A percentile compares a stretch with the other conserved stretches of the same genome.
Evolutionary conservation across 2,797 vertebrate genomes (phyloP).

Genomic region (Rachycentron canadum): DNA sequence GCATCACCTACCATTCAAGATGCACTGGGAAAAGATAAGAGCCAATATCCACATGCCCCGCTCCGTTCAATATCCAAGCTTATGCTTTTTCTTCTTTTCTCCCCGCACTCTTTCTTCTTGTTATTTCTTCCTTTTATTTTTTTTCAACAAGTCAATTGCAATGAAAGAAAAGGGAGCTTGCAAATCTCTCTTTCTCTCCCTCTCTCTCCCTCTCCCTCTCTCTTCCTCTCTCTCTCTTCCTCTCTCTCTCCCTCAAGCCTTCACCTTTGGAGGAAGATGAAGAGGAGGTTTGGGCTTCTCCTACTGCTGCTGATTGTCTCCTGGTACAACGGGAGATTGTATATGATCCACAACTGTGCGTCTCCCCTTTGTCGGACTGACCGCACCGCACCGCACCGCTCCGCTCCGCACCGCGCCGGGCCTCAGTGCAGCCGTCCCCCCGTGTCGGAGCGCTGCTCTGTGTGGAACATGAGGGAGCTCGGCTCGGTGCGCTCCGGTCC

Average conservation of each 20-base stretch:
- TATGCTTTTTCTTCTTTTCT: conserved; percentile 85
- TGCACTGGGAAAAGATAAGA: conserved; percentile 97
- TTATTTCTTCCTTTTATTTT: conserved; percentile 78
- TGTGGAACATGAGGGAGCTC: conserved; percentile 78
- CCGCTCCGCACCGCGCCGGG: conserved; percentile 74
- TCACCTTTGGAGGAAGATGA: conserved; percentile 80
- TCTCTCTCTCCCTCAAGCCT: conserved; percentile 71
- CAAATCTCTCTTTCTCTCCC: conserved; percentile 67
- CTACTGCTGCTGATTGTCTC: conserved; percentile 82
- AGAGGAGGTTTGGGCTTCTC: conserved; percentile 79
- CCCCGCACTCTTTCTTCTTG: conserved; percentile 79
- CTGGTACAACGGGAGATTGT: conserved; percentile 72
- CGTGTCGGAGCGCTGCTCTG: conserved; percentile 81
- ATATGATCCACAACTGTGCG: conserved; percentile 77
- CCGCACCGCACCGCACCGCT: conserved; percentile 72
- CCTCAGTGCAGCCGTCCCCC: conserved; percentile 80
- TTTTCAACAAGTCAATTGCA: conserved; percentile 84
- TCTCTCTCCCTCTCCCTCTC: no score
- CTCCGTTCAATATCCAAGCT: conserved; percentile 92
- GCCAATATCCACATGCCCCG: conserved; percentile 99
- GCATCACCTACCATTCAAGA: conserved; percentile 94
- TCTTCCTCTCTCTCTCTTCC: conserved; percentile 30
- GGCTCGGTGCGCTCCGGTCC: conserved; percentile 82
- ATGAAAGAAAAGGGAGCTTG: conserved; percentile 75
- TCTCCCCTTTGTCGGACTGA: conserved; percentile 76